Evolutionary conservation across 2,888 invertebrate genomes (phyloP).

Genomic region (Mesochorus sp.): DNA sequence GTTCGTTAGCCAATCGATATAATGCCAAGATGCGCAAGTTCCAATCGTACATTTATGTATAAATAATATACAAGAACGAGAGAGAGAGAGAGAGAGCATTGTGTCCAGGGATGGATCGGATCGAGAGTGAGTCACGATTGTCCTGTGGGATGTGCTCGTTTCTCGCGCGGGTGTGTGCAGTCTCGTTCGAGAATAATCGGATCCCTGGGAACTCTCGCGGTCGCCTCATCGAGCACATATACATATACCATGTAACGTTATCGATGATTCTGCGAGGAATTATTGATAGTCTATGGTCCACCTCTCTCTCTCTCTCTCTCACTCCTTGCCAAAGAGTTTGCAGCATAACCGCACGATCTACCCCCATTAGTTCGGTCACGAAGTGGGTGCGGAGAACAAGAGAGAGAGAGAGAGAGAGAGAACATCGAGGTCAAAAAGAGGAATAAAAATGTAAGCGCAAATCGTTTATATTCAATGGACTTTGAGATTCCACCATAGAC

Average conservation of each 20-base stretch:
- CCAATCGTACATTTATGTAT: neutral
- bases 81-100: no score
- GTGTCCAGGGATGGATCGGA: constrained; percentile 52
- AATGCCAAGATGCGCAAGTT: neutral
- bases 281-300: constrained; percentile 41
- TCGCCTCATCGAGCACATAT: neutral
- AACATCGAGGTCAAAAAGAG: neutral
- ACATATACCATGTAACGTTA: no score
- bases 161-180: neutral
- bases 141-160: constrained; percentile 33
- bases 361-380: constrained; percentile 57
- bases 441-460: neutral
- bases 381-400: constrained; percentile 5
- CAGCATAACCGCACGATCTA: constrained; percentile 40
- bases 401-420: neutral
- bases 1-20: neutral
- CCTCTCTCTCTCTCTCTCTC: neutral
- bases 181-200: constrained; percentile 34
- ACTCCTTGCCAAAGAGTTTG: neutral
- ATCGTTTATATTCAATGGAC: constrained; percentile 40
- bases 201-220: constrained; percentile 41
- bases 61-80: neutral
- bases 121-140: constrained; percentile 54
- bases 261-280: constrained; percentile 57
- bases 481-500: constrained; percentile 3